phyloP scores from a whole-genome alignment of 2,113 vertebrate species.

The Elgaria multicarinata region DNA sequence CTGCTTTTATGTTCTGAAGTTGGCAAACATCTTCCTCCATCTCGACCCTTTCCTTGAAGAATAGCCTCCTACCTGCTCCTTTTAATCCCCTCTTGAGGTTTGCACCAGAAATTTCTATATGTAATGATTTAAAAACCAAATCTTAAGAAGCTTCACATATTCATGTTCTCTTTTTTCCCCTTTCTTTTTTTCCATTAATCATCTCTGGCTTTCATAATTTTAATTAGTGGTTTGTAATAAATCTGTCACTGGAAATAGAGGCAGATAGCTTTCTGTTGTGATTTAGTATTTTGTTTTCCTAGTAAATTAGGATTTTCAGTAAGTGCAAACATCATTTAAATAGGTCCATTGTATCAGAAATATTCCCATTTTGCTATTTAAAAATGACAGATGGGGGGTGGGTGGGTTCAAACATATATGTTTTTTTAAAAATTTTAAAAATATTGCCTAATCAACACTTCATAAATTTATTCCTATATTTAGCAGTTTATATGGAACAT shows the following conservation, averaged over 20 bases:
- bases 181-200: conserved; percentile 15
- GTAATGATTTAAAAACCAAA: not conserved
- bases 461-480: conserved; percentile 79
- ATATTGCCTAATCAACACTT: conserved; percentile 74
- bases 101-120: not conserved
- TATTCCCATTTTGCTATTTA: conserved; percentile 9
- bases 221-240: not conserved
- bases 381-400: conserved; percentile 51
- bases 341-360: not conserved
- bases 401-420: conserved; percentile 59
- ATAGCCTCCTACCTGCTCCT: not conserved
- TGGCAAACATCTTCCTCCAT: not conserved
- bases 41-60: not conserved
- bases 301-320: conserved; percentile 7
- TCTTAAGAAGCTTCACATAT: not conserved
- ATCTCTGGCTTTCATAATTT: not conserved
- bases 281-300: conserved; percentile 17
- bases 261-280: not conserved
- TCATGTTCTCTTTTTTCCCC: too few relatives aligned
- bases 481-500: conserved; percentile 78
- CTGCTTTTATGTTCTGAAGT: not conserved
- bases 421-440: conserved; percentile 71
- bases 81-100: not conserved
- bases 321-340: conserved; percentile 29
- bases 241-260: not conserved